A percentile compares a stretch with the other conserved stretches of the same genome.
These are phyloP conservation scores for Apocrypta bakeri DNA, from an alignment of 1,140 invertebrate genomes.

Conservation along the genomic window DNA sequence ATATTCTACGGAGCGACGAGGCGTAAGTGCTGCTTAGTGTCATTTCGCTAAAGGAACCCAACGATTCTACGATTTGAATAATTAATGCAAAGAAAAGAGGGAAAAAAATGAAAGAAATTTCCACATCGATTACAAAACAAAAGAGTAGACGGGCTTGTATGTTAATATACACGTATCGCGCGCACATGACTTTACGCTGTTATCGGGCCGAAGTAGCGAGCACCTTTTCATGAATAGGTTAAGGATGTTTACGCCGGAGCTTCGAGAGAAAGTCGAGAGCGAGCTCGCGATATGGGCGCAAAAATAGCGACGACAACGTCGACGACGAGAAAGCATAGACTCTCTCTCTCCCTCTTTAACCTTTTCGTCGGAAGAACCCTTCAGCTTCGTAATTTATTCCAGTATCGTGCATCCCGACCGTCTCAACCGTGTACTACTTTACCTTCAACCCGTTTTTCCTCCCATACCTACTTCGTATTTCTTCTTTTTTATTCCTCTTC, in stretches of 20 bases:
- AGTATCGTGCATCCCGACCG: conserved; percentile 53
- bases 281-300: conserved; percentile 8
- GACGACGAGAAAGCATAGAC: conserved; percentile 10
- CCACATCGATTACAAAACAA: too few species aligned
- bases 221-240: conserved; percentile 20
- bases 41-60: too few species aligned
- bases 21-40: too few species aligned
- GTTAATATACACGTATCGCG: too few species aligned
- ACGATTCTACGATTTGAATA: too few species aligned
- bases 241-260: conserved; percentile 32
- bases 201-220: background rate
- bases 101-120: too few species aligned
- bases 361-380: conserved; percentile 46
- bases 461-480: background rate
- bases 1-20: background rate
- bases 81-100: too few species aligned
- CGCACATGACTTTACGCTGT: background rate
- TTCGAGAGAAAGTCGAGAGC: background rate
- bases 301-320: conserved; percentile 30
- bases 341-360: background rate
- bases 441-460: background rate
- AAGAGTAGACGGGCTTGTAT: too few species aligned
- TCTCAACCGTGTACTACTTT: conserved; percentile 13
- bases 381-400: conserved; percentile 60
- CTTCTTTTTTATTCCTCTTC: background rate